Evolutionary conservation across 2,888 invertebrate genomes (phyloP).

Genomic region (Sphinx pinastri): DNA sequence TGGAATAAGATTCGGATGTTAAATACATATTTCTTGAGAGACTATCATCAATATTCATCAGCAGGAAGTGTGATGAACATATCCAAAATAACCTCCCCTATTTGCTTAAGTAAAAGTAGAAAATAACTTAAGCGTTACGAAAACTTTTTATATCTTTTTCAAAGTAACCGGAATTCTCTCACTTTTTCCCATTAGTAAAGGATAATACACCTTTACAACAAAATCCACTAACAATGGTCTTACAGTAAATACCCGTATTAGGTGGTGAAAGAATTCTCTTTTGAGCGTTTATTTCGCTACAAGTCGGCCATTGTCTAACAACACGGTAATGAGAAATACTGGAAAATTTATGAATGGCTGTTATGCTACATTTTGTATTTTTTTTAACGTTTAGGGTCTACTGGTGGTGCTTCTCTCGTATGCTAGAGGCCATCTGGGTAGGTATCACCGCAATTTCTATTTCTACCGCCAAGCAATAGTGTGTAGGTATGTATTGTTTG

Average conservation of each 20-base stretch:
- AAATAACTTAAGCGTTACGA: neutral
- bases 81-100: no score
- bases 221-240: conserved; percentile 3
- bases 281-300: neutral
- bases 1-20: no score
- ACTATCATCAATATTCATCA: no score
- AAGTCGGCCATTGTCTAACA: neutral
- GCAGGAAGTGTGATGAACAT: no score
- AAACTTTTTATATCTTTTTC: neutral
- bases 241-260: neutral
- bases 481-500: no score
- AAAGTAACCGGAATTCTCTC: no score
- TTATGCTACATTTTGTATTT: neutral
- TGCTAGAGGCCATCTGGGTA: no score
- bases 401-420: no score
- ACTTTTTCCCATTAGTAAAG: neutral
- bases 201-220: conserved; percentile 9
- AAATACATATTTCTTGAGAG: no score
- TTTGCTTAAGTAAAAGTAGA: neutral
- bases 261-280: neutral
- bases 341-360: neutral
- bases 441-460: no score
- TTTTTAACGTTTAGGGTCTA: no score
- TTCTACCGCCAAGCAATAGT: no score
- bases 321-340: neutral